Evolutionary conservation across 1,140 invertebrate species (phyloP), one percentile per base, ranked within the genome.

Genomic region (Muscidifurax raptorellus): DNA sequence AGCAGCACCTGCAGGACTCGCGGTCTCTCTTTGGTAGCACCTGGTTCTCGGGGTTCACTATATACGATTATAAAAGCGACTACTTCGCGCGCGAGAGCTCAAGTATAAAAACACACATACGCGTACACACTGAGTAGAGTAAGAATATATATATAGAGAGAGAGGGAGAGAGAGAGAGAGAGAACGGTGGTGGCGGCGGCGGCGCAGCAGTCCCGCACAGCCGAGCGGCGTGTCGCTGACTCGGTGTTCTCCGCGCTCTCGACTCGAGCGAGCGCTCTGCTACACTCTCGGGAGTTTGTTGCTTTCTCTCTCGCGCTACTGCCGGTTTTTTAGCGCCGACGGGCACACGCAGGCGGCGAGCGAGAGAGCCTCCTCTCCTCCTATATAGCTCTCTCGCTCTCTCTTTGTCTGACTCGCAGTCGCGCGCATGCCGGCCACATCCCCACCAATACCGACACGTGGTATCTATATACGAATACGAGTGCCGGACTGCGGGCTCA

Each of bases 191-290:
- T 27, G 25, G 25, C 30, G 66, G 66, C 66, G 59, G 59, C 59
- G 10, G 27, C 52, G 5, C 5, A 59, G 52, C 52, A 59, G 52
- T 59, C 52, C 52, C 52, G 52, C 52, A 59, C 52, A 59, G 52
- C 22, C 52, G 52, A 59, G 52, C 66, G 66, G 66, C 66, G 66
- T 69, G 66, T 69, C 66, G 66, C 66, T 69, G 66, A 69, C 66
- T 69, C 66, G 66, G 15, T 30, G 66, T 69, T 30, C 66, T 69
- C 66, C 66, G 25, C 66, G 66, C 66, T 69, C 66, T 27, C 66
- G 66, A 69, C 52, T 59, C 66, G 66, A 27, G 66, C 66, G 66
- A 27, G 66, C n/a, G n/a, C 66, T 59, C 44, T 47, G 44, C 44
- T 47, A 18, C 22, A 22, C 15, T 18, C 52, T 52, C 13, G 52